Evolutionary conservation across 1,140 invertebrate genomes (phyloP), one percentile per base, ranked within the genome.

Genomic region (Ylistrum balloti): DNA sequence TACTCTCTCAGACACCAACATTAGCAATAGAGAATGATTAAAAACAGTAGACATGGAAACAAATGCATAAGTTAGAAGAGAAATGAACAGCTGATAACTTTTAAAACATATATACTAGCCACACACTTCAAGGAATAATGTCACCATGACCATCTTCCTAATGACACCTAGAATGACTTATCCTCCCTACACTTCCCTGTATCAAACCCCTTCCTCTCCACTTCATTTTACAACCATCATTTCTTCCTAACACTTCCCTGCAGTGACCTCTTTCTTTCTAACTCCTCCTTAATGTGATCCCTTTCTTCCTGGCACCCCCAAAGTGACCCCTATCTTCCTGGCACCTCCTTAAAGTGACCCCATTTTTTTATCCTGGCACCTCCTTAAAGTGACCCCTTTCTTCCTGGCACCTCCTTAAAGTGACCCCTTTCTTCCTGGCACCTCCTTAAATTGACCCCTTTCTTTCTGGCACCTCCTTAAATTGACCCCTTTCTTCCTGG

Each of bases 11-110:
- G 35, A 38, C 35, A 38, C 13, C 5, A 13, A 7, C 35, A 74
- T n/a, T 74, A 74, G 56, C 56, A 17, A 28, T n/a, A 74, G n/a
- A 74, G 56, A 74, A 74, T 74, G 56, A 74, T 74, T 74, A 5
- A 74, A 74, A 74, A 74, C 56, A 74, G 56, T 28, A 74, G 56
- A 74, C 28, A 74, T 22, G 56, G 56, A 74, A 74, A 74, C 56
- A 74, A 74, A 74, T 74, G 56, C 56, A 74, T 74, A 74, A 74
- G 56, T 74, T 74, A 74, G 56, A 74, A 74, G n/a, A n/a, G n/a
- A 74, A 74, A 56, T 56, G 13, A 56, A 74, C 56, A 74, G 56
- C 56, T 74, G 56, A 74, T 74, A 74, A 74, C 56, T 28, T 74
- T 74, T 74, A 74, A 74, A 74, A 74, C 56, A 9, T 74, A 74